Conservation (phyloP, 1,140 invertebrate genomes). For the Neodiprion lecontei region DNA sequence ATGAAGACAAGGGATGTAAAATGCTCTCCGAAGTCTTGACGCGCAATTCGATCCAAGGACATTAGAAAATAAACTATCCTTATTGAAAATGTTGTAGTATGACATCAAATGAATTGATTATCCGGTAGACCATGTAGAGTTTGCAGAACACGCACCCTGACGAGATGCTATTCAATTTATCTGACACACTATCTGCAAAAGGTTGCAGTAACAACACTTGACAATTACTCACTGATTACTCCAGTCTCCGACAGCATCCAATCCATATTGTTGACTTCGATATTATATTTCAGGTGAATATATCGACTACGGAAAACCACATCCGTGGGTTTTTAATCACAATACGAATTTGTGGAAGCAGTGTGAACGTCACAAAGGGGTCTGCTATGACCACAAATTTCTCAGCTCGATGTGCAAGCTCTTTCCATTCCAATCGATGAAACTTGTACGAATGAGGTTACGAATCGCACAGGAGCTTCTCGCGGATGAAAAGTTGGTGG, state of each 20-base stretch:
- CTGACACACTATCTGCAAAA: not conserved
- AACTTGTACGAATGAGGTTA: constrained; percentile 80
- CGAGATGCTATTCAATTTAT: too few relatives aligned
- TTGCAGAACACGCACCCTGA: too few relatives aligned
- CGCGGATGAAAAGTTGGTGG: constrained; percentile 72
- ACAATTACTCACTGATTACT: constrained; percentile 5
- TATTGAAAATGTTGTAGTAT: too few relatives aligned
- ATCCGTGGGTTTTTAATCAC: constrained; percentile 83
- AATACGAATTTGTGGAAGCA: constrained; percentile 83
- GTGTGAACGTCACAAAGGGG: constrained; percentile 73
- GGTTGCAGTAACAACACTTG: constrained; percentile 6
- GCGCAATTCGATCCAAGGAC: too few relatives aligned
- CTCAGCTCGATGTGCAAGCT: constrained; percentile 79
- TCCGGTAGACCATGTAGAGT: too few relatives aligned
- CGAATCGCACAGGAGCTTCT: constrained; percentile 75
- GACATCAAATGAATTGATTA: too few relatives aligned
- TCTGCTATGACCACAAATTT: constrained; percentile 80
- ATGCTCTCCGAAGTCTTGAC: too few relatives aligned
- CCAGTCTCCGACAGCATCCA: not conserved
- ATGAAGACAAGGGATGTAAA: too few relatives aligned
- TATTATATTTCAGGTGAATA: constrained; percentile 67
- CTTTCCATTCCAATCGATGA: constrained; percentile 89
- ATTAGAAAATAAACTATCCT: too few relatives aligned
- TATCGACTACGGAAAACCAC: constrained; percentile 76
- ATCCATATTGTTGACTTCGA: constrained; percentile 9